A percentile compares a stretch with the other conserved stretches of the same genome.
Conservation (phyloP, 2,888 invertebrate genomes). For the Lordiphosa fenestrarum region DNA sequence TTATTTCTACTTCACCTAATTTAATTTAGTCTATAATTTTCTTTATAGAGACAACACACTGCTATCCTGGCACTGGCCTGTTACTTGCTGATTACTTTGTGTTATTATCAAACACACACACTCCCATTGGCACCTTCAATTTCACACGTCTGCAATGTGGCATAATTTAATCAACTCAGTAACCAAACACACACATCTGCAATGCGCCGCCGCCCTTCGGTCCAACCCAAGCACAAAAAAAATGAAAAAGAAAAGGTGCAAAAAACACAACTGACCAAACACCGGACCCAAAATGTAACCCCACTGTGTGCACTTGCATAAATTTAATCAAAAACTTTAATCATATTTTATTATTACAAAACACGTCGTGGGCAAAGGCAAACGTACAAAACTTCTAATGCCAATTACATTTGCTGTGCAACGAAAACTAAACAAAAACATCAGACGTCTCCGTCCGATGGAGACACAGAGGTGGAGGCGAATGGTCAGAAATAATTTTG, state of each 20-base stretch:
- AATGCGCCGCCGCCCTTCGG: conserved; percentile 19
- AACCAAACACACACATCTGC: conserved; percentile 55
- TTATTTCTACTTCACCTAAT: too few species aligned
- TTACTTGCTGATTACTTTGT: conserved; percentile 53
- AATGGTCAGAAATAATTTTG: conserved; percentile 67
- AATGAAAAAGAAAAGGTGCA: conserved; percentile 30
- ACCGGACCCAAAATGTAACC: conserved; percentile 16
- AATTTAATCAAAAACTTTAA: conserved; percentile 75
- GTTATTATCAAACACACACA: conserved; percentile 9
- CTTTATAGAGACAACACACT: not conserved
- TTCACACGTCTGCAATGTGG: conserved; percentile 58
- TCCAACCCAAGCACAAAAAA: conserved; percentile 2
- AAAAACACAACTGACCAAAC: conserved; percentile 42
- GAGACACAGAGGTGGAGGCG: conserved; percentile 21
- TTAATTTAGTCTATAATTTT: not conserved
- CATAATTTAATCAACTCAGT: conserved; percentile 68
- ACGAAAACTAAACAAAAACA: conserved; percentile 65
- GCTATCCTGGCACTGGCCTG: too few species aligned
- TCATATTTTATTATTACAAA: conserved; percentile 75
- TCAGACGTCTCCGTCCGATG: conserved; percentile 4
- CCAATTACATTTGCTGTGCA: conserved; percentile 70
- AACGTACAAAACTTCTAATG: conserved; percentile 62
- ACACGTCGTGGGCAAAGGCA: conserved; percentile 65
- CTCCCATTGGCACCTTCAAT: conserved; percentile 13
- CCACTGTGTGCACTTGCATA: conserved; percentile 55